Percentiles rank a stretch among this genome's conserved stretches.
Evolutionary conservation across 2,797 vertebrate genomes (phyloP).

Genomic region (Oryzias sinensis): DNA sequence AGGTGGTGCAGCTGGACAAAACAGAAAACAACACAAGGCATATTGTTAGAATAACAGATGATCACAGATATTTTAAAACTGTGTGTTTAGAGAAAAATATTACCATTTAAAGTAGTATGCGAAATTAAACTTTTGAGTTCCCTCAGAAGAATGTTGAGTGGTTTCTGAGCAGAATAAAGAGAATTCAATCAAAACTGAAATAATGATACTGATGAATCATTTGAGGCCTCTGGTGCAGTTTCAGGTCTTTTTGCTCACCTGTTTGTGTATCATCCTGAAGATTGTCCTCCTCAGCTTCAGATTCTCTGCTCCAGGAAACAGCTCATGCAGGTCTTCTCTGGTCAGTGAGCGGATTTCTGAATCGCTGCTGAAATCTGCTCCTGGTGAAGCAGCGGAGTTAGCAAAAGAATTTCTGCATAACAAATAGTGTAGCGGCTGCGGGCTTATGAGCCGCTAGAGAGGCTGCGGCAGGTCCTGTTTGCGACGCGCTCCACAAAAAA

Average conservation of each 20-base stretch:
- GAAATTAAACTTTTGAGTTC: slow-evolving; percentile 7
- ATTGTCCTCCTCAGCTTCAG: slow-evolving; percentile 15
- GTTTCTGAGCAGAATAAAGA: slow-evolving; percentile 22
- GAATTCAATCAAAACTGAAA: background rate
- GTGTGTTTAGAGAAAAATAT: background rate
- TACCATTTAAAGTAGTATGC: background rate
- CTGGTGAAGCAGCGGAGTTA: slow-evolving; percentile 18
- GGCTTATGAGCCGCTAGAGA: too few relatives aligned
- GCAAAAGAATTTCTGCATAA: too few relatives aligned
- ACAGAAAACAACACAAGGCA: background rate
- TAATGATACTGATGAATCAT: background rate
- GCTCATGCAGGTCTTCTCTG: slow-evolving; percentile 15
- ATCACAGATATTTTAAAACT: background rate
- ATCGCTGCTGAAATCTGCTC: rapidly evolving
- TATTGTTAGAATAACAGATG: background rate
- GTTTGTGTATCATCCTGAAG: slow-evolving; percentile 19
- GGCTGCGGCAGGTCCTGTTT: too few relatives aligned
- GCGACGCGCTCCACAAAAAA: too few relatives aligned
- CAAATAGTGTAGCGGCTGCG: too few relatives aligned
- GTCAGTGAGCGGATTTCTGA: slow-evolving; percentile 26
- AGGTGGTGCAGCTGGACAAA: slow-evolving; percentile 21
- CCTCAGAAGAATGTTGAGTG: background rate
- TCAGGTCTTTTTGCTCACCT: slow-evolving; percentile 19
- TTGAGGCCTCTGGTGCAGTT: too few relatives aligned
- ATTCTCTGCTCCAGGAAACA: background rate